Evolutionary conservation across 2,888 invertebrate species (phyloP).

Genomic region (Melanchra persicariae): DNA sequence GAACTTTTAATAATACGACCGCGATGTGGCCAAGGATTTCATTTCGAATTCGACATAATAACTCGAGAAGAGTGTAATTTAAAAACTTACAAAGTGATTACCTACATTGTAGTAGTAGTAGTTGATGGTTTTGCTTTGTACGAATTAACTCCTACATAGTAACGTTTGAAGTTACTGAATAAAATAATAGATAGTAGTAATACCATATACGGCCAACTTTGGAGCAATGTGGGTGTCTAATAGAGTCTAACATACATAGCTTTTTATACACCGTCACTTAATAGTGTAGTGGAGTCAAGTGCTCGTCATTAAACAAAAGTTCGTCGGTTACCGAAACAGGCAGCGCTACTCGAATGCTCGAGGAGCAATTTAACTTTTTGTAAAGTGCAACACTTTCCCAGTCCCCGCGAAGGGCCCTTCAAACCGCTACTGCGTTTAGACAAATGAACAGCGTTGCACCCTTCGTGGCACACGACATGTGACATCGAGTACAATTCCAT

Average conservation of each 20-base stretch:
- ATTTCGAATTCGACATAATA: constrained; percentile 68
- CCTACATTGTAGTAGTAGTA: constrained; percentile 68
- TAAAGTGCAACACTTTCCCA: constrained; percentile 91
- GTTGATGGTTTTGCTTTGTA: constrained; percentile 51
- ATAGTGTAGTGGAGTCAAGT: constrained; percentile 68
- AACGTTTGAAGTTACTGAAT: constrained; percentile 27
- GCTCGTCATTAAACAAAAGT: constrained; percentile 76
- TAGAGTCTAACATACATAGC: constrained; percentile 21
- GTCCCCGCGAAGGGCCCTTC: constrained; percentile 83
- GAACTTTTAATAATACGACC: constrained; percentile 86
- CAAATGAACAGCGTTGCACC: constrained; percentile 89
- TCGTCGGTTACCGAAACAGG: constrained; percentile 77
- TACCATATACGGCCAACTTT: constrained; percentile 30
- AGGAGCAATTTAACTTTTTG: constrained; percentile 87
- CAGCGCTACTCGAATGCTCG: constrained; percentile 74
- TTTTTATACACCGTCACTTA: constrained; percentile 55
- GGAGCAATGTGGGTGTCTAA: constrained; percentile 31
- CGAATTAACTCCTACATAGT: constrained; percentile 50
- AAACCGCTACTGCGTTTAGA: constrained; percentile 88
- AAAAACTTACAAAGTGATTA: constrained; percentile 81
- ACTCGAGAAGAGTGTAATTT: constrained; percentile 73
- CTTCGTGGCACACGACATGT: constrained; percentile 83
- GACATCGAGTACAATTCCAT: constrained; percentile 59
- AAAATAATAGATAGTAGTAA: constrained; percentile 36
- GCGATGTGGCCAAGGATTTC: constrained; percentile 73